These are phyloP conservation scores for Babylonia areolata DNA, from an alignment of 1,140 invertebrate genomes.

Conservation along the genomic window DNA sequence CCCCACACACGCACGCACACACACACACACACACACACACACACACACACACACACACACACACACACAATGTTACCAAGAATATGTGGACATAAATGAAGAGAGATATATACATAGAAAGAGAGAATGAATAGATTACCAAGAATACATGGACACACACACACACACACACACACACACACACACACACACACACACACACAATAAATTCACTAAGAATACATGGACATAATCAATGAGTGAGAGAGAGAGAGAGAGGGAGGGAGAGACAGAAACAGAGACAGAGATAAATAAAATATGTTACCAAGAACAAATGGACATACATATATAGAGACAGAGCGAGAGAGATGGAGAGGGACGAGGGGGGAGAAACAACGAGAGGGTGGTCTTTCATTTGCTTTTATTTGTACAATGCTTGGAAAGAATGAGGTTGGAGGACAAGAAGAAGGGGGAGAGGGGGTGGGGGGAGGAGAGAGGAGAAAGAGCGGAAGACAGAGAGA, in stretches of 20 bases:
- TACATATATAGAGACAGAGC: not conserved
- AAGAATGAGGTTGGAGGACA: not conserved
- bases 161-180: not conserved
- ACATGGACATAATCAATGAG: not conserved
- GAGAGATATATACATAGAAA: too few relatives aligned
- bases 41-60: slow-evolving; percentile 7
- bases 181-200: not conserved
- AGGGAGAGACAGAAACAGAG: not conserved
- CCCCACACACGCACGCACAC: not conserved
- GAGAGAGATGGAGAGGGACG: not conserved
- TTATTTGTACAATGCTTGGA: too few relatives aligned
- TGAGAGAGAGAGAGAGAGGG: not conserved
- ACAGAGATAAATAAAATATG: not conserved
- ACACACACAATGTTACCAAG: not conserved
- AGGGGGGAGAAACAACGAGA: not conserved
- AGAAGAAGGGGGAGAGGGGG: not conserved
- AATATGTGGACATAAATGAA: too few relatives aligned
- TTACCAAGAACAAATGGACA: too few relatives aligned
- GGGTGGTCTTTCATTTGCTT: too few relatives aligned
- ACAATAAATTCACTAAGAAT: too few relatives aligned
- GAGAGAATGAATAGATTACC: too few relatives aligned
- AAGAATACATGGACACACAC: not conserved
- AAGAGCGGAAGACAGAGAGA: not conserved
- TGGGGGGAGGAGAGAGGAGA: not conserved
- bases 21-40: slow-evolving; percentile 9